Percentiles rank a stretch among this genome's conserved stretches.
Evolutionary conservation across 2,797 vertebrate genomes (phyloP).

Genomic region (Champsocephalus esox): DNA sequence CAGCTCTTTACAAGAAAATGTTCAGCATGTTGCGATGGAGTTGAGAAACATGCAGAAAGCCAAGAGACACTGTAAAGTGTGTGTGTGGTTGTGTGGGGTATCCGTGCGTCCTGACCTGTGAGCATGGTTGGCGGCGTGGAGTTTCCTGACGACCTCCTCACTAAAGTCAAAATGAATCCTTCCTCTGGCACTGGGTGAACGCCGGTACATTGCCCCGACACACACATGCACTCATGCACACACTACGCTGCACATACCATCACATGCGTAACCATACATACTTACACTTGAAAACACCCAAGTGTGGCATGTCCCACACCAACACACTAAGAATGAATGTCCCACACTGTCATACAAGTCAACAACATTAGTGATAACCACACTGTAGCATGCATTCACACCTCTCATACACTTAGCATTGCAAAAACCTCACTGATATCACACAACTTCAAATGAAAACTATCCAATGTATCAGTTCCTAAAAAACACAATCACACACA

Average conservation of each 20-base stretch:
- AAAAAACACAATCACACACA: slow-evolving; percentile 15
- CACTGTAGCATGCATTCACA: neutral
- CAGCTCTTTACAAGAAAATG: neutral
- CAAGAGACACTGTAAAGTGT: neutral
- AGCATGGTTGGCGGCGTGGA: slow-evolving; percentile 76
- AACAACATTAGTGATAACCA: slow-evolving; percentile 1
- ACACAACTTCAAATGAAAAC: slow-evolving; percentile 8
- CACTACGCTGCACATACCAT: slow-evolving; percentile 38
- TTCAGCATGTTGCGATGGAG: neutral
- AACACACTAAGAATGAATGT: neutral
- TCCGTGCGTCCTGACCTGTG: slow-evolving; percentile 78
- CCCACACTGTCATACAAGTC: slow-evolving; percentile 13
- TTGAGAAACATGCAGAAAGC: neutral
- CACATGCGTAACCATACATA: slow-evolving; percentile 33
- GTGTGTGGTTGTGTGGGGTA: slow-evolving; percentile 17
- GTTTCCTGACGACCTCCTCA: slow-evolving; percentile 86
- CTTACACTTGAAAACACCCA: slow-evolving; percentile 29
- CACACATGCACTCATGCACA: slow-evolving; percentile 61
- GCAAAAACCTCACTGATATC: neutral
- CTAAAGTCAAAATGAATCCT: slow-evolving; percentile 89
- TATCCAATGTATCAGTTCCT: neutral
- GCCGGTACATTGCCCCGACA: slow-evolving; percentile 83
- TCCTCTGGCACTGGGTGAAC: slow-evolving; percentile 85
- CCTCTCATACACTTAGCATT: neutral
- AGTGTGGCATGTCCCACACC: neutral